Evolutionary conservation across 2,888 invertebrate genomes (phyloP), one percentile per base, ranked within the genome.

Genomic region (Pherbina coryleti): DNA sequence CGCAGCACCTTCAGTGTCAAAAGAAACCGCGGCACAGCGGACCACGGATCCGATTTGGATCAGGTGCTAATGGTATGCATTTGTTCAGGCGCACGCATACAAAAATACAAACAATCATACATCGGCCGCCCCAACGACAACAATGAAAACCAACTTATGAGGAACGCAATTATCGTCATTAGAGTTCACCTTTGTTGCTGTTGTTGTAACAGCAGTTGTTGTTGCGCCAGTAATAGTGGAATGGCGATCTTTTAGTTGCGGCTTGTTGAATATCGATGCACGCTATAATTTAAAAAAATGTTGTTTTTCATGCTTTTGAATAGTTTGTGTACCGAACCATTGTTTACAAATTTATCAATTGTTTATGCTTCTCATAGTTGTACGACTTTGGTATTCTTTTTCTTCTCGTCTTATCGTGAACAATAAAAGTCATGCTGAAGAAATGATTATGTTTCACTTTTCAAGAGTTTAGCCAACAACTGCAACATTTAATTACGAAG

Each of bases 61-160:
- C 86, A 87, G 87, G 87, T 87, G 87, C 85, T 87, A 87, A 87
- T 86, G 84, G 44, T 84, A 84, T 85, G 84, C 84, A 84, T 85
- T 86, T 85, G 84, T 82, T 25, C 57, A 25, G 19, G 69, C 51
- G 44, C 69, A 49, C 22, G 28, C 37, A 51, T 31, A 62, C 28
- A 17, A 9, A 37, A 44, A 57, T 22, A 57, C 44, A 28, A 14
- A 19, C 31, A 66, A n/a, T 37, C 31, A 31, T 22, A 62, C 31
- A 17, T 72, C 53, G 34, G 14, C 25, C n/a, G 55, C 60, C 22
- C 28, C 22, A 64, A 31, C 64, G 25, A 69, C 69, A 51, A 69
- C 51, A 69, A 69, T 51, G 51, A 25, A 49, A 69, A 51, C 69
- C 69, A 69, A 69, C 69, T 69, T 69, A 69, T 51, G 76, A 67